phyloP scores from a whole-genome alignment of 2,888 invertebrate species.

The Drosophila affinis region DNA sequence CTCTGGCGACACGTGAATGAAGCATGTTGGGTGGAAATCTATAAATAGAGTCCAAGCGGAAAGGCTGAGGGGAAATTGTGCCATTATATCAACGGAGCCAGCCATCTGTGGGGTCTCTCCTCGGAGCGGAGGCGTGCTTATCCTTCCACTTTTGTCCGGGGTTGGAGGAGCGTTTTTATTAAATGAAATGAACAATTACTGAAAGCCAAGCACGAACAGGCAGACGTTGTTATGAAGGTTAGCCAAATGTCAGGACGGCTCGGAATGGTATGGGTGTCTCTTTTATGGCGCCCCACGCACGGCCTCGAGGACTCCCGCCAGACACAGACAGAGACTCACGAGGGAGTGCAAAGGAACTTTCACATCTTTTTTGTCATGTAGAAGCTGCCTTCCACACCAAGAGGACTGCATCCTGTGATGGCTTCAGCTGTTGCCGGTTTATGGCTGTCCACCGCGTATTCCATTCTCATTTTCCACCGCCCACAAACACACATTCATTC shows the following conservation, averaged over 20 bases:
- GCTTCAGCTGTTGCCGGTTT: constrained; percentile 13
- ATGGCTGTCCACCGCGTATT: constrained; percentile 8
- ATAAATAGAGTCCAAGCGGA: constrained; percentile 55
- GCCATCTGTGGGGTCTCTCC: neutral
- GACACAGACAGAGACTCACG: neutral
- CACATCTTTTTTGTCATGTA: constrained; percentile 21
- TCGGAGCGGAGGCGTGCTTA: constrained; percentile 9
- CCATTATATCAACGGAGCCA: constrained; percentile 6
- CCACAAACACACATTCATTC: neutral
- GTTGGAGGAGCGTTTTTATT: constrained; percentile 29
- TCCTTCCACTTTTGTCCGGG: constrained; percentile 11
- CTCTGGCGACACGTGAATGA: constrained; percentile 66
- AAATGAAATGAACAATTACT: constrained; percentile 55
- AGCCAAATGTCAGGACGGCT: constrained; percentile 59
- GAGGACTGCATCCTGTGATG: constrained; percentile 1
- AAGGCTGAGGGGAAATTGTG: constrained; percentile 18
- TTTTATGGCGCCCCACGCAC: constrained; percentile 36
- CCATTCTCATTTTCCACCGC: neutral
- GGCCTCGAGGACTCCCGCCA: constrained; percentile 6
- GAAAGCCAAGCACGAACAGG: constrained; percentile 41
- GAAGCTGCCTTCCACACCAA: neutral
- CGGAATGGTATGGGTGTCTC: constrained; percentile 34
- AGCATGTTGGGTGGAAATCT: constrained; percentile 53
- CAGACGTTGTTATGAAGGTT: constrained; percentile 53
- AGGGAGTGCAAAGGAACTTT: constrained; percentile 3